Percentiles rank a stretch among this genome's conserved stretches.
These are phyloP conservation scores for Silurus lanzhouensis DNA, from an alignment of 2,797 vertebrate species.

Conservation along the genomic window DNA sequence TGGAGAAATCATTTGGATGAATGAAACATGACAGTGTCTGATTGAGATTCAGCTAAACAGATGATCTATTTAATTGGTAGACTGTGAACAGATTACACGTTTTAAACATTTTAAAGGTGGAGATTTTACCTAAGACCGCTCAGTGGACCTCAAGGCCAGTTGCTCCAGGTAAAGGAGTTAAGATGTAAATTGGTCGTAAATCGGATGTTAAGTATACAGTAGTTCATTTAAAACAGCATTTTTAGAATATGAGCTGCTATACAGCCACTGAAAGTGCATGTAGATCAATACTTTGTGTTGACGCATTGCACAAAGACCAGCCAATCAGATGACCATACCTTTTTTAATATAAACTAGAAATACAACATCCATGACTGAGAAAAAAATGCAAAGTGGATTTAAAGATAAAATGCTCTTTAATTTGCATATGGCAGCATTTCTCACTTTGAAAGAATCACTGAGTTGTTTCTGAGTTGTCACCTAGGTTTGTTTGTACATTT, in stretches of 20 bases:
- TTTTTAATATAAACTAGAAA: background rate
- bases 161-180: background rate
- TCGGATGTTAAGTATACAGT: background rate
- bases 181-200: background rate
- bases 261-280: background rate
- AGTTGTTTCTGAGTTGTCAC: background rate
- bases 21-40: conserved; percentile 34
- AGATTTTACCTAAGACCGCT: conserved; percentile 7
- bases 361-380: background rate
- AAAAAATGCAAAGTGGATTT: background rate
- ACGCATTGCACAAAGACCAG: background rate
- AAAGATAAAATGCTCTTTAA: background rate
- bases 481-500: background rate
- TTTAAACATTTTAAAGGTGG: background rate
- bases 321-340: background rate
- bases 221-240: background rate
- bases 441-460: background rate
- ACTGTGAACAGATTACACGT: conserved; percentile 8
- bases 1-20: conserved; percentile 34
- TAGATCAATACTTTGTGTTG: background rate
- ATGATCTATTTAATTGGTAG: conserved; percentile 29
- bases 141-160: background rate
- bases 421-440: background rate
- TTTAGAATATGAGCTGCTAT: background rate
- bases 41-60: conserved; percentile 27